These are phyloP conservation scores for Hoplodrina ambigua DNA, from an alignment of 2,888 invertebrate species.

Conservation along the genomic window DNA sequence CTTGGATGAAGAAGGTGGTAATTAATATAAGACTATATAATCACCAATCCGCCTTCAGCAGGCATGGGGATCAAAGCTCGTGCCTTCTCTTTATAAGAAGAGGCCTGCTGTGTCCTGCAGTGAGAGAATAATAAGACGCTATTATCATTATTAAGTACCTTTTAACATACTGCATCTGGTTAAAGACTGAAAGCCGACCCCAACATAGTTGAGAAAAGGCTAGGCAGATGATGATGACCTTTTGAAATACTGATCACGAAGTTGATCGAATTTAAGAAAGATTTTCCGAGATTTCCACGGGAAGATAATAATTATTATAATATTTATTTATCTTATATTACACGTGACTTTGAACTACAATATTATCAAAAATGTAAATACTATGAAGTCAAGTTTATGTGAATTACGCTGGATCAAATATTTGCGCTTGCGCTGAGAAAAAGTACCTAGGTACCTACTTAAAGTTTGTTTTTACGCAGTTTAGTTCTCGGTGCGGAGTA, in stretches of 20 bases:
- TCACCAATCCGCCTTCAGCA: no score
- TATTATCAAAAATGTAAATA: constrained; percentile 54
- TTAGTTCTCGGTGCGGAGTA: constrained; percentile 25
- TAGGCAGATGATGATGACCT: no score
- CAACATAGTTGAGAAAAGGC: no score
- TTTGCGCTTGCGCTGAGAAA: constrained; percentile 32
- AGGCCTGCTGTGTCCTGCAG: no score
- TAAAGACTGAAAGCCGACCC: no score
- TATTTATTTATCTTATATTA: background rate
- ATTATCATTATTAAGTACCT: no score
- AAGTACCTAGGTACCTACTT: background rate
- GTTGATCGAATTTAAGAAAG: background rate
- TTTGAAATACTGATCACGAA: background rate
- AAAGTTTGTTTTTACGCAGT: constrained; percentile 43
- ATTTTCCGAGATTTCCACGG: constrained; percentile 1
- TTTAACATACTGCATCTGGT: no score
- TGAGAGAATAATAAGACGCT: no score
- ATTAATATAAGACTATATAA: no score
- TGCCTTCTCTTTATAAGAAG: no score
- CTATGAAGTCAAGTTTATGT: constrained; percentile 13
- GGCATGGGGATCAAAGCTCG: no score
- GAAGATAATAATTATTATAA: background rate
- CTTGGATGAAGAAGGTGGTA: no score
- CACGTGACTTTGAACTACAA: constrained; percentile 12
- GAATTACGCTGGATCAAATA: constrained; percentile 37